phyloP scores from a whole-genome alignment of 2,113 vertebrate genomes.

The Chloropsis hardwickii region DNA sequence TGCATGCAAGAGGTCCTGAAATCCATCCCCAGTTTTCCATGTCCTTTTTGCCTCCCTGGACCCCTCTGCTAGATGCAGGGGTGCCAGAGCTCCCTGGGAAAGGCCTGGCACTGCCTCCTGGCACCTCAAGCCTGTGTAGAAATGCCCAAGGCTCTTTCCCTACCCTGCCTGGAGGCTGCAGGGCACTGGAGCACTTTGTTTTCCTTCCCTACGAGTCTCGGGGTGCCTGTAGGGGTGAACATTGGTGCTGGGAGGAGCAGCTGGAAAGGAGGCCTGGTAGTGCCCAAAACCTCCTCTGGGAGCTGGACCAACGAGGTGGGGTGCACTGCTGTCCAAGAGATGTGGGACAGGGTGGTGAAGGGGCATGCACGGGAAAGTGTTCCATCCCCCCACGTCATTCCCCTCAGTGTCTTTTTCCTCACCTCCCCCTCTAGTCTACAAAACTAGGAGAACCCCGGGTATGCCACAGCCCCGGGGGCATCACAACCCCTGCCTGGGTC shows the following conservation, averaged over 20 bases:
- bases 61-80: accelerated
- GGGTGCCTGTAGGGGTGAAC: too few species aligned
- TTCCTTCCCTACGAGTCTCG: accelerated
- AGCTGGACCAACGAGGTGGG: not conserved
- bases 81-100: not conserved
- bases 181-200: not conserved
- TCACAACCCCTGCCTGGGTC: not conserved
- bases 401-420: not conserved
- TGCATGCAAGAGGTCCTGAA: not conserved
- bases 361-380: too few species aligned
- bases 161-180: not conserved
- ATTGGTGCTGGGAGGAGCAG: not conserved
- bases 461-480: not conserved
- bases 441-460: not conserved
- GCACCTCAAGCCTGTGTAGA: too few species aligned
- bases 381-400: not conserved
- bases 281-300: too few species aligned
- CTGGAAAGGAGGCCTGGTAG: not conserved
- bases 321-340: not conserved
- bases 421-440: not conserved
- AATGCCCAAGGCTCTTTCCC: not conserved
- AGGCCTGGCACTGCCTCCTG: not conserved
- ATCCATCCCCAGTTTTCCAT: not conserved
- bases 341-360: not conserved
- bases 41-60: not conserved